Evolutionary conservation across 2,888 invertebrate species (phyloP).

Genomic region (Sesamia inferens): DNA sequence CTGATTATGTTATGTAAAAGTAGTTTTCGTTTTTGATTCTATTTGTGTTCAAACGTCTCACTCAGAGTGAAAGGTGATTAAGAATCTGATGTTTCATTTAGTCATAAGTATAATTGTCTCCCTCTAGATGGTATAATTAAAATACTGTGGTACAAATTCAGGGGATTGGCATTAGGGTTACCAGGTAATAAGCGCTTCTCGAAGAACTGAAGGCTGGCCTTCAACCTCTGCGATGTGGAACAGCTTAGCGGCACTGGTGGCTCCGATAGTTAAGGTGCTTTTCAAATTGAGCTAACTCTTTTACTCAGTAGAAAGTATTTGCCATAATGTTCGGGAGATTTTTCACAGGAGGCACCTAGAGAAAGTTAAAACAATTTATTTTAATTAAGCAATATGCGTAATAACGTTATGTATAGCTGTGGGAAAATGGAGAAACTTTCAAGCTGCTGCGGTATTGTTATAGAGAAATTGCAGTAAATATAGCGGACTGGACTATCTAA

Average conservation of each 20-base stretch:
- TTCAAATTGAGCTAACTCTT: no score
- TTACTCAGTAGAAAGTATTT: neutral
- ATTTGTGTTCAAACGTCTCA: neutral
- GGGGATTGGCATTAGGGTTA: neutral
- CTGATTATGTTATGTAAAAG: no score
- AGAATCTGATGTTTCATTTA: neutral
- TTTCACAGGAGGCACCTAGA: no score
- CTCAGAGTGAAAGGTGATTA: neutral
- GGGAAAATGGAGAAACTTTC: slow-evolving; percentile 52
- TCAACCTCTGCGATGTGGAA: neutral
- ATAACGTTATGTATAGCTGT: slow-evolving; percentile 11
- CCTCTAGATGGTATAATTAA: neutral
- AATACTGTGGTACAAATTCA: neutral
- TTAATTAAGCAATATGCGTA: slow-evolving; percentile 7
- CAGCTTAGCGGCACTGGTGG: neutral
- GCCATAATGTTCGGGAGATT: neutral
- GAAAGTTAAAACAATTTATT: slow-evolving; percentile 16
- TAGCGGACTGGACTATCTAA: slow-evolving; percentile 18
- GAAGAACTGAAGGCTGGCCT: fast-evolving
- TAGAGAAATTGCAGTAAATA: slow-evolving; percentile 59
- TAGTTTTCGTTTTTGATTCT: neutral
- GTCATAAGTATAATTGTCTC: neutral
- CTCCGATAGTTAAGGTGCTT: no score
- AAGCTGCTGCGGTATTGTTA: slow-evolving; percentile 51
- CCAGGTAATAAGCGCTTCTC: neutral